A percentile compares a stretch with the other conserved stretches of the same genome.
Evolutionary conservation across 2,113 vertebrate species (phyloP).

Genomic region (Hystrix cristata): DNA sequence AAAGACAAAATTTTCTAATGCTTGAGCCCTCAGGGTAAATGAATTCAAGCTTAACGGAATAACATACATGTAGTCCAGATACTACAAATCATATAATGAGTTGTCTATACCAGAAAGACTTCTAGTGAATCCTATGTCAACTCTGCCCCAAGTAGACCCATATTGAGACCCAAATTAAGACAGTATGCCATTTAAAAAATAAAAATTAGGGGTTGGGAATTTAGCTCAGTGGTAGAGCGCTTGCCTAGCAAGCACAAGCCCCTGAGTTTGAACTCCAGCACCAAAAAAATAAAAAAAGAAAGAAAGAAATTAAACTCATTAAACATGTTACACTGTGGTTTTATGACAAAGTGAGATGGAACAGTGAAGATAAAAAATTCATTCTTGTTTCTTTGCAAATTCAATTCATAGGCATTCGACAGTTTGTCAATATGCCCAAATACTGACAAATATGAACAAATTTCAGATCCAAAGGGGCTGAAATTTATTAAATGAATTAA

Average conservation of each 20-base stretch:
- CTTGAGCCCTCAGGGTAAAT: constrained; percentile 28
- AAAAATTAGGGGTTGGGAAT: not conserved
- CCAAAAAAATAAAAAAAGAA: too few relatives aligned
- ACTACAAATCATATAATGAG: constrained; percentile 48
- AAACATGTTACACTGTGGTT: not conserved
- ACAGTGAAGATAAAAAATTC: constrained; percentile 56
- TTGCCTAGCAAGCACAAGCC: too few relatives aligned
- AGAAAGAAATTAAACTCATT: not conserved
- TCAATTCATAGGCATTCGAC: constrained; percentile 33
- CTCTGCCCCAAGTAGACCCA: constrained; percentile 6
- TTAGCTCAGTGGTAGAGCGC: too few relatives aligned
- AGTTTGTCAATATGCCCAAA: not conserved
- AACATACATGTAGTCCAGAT: not conserved
- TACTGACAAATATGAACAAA: constrained; percentile 14
- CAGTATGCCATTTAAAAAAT: constrained; percentile 36
- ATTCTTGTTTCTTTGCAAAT: constrained; percentile 49
- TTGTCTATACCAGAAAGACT: constrained; percentile 30
- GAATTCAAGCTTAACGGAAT: constrained; percentile 62
- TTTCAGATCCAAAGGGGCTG: not conserved
- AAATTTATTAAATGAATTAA: constrained; percentile 27
- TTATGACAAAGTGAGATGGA: not conserved
- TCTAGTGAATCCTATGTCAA: not conserved
- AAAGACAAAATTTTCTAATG: constrained; percentile 56
- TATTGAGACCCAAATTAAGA: constrained; percentile 57
- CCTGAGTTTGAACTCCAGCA: too few relatives aligned